Base-by-base conservation (phyloP, 2,888 invertebrate species). In the Eulithis testata region DNA sequence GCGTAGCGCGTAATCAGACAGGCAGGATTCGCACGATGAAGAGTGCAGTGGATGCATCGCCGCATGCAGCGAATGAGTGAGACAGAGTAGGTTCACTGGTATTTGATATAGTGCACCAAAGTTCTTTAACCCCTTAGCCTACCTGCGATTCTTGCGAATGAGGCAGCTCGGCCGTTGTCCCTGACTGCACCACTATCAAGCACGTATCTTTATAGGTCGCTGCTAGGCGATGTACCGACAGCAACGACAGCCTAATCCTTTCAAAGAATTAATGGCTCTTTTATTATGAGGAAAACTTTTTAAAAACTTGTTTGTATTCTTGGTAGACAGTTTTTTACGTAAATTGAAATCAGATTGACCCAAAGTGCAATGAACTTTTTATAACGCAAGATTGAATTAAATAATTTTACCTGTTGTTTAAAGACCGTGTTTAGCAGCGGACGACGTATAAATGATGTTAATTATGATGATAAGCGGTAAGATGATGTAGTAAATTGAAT, bases 101-200 rank as follows among this genome's bases (percentile, higher is more conserved):
- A 92, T 92, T 92, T 91, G 91, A 93, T 92, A 90, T 93, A 92
- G 91, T 93, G 90, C 93, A 94, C 81, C 79, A 80, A 86, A 91
- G 93, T 93, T 94, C 93, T 87, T 92, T 93, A 91, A 91, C 91
- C 93, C 90, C 90, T 89, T 93, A 93, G 92, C 93, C 93, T 93
- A 93, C 93, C 93, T 91, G 90, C 89, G 87, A 85, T 89, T 90
- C 89, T 86, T 91, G 92, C 91, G 90, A 91, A 90, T 90, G 91
- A 91, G 93, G 93, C 89, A 83, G 88, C 82, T 78, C 87, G 93
- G 93, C 89, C 93, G 87, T 90, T 92, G 93, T 93, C 93, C 93
- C 91, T 91, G 86, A 85, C 85, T 88, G 84, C 84, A 87, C 88
- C 79, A 87, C 86, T 89, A 89, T 87, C 86, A 82, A 83, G 82